Evolutionary conservation across 2,888 invertebrate genomes (phyloP).

Genomic region (Drosophila yooni): DNA sequence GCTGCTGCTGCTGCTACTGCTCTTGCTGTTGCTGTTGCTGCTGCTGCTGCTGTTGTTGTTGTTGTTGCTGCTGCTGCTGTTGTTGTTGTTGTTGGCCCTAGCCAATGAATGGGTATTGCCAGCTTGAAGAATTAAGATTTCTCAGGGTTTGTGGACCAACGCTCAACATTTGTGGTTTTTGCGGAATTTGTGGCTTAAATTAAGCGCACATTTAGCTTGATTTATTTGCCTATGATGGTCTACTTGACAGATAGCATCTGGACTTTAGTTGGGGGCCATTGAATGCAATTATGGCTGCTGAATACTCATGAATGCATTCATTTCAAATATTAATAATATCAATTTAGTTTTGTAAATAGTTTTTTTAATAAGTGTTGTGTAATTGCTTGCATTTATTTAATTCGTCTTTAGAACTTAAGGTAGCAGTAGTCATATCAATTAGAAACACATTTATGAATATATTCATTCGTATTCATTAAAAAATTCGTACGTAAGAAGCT

Average conservation of each 20-base stretch:
- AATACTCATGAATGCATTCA: neutral
- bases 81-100: neutral
- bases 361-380: neutral
- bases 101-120: neutral
- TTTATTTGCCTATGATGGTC: slow-evolving; percentile 54
- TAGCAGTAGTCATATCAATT: neutral
- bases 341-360: neutral
- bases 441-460: neutral
- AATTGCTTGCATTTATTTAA: neutral
- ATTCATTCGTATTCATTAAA: neutral
- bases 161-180: slow-evolving; percentile 22
- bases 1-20: neutral
- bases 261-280: slow-evolving; percentile 6
- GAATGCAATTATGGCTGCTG: slow-evolving; percentile 46
- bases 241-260: neutral
- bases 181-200: slow-evolving; percentile 46
- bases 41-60: neutral
- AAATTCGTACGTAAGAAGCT: neutral
- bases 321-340: neutral
- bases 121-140: slow-evolving; percentile 30
- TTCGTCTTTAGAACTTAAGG: neutral
- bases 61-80: neutral
- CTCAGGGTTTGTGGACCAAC: neutral
- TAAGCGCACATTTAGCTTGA: slow-evolving; percentile 65
- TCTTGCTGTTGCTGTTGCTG: neutral